Percentiles rank a stretch among this genome's conserved stretches.
phyloP scores from a whole-genome alignment of 1,140 invertebrate species.

The Rhagoletis pomonella region DNA sequence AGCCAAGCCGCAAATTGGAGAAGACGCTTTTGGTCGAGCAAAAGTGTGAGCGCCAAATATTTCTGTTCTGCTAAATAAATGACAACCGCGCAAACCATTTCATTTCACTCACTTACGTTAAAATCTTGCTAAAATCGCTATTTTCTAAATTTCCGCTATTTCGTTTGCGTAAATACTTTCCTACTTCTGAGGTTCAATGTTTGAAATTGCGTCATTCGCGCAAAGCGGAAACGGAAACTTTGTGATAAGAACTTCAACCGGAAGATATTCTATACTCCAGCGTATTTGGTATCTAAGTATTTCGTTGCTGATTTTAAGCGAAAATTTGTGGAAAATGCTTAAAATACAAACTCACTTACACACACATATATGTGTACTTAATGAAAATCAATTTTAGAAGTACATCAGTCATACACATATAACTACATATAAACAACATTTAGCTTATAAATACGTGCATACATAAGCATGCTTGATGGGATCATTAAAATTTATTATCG shows the following conservation, averaged over 20 bases:
- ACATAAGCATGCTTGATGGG: neutral
- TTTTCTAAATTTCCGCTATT: neutral
- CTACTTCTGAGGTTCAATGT: neutral
- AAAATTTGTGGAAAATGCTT: neutral
- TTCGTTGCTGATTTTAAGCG: neutral
- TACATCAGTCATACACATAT: neutral
- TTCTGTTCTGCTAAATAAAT: too few species aligned
- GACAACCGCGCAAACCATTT: too few species aligned
- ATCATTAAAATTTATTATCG: slow-evolving; percentile 28
- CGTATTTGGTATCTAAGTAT: neutral
- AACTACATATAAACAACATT: neutral
- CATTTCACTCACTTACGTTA: neutral
- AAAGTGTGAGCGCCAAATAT: too few species aligned
- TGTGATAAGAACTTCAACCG: neutral
- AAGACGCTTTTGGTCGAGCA: too few species aligned
- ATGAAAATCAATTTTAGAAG: neutral
- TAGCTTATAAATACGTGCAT: neutral
- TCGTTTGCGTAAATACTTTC: neutral
- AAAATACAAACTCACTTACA: neutral
- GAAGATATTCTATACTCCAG: neutral
- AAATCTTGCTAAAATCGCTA: neutral
- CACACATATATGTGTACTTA: neutral
- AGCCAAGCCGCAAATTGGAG: too few species aligned
- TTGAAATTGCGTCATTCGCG: neutral
- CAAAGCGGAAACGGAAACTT: slow-evolving; percentile 30